phyloP scores from a whole-genome alignment of 2,888 invertebrate species.

The Acrocyrtus sp. region DNA sequence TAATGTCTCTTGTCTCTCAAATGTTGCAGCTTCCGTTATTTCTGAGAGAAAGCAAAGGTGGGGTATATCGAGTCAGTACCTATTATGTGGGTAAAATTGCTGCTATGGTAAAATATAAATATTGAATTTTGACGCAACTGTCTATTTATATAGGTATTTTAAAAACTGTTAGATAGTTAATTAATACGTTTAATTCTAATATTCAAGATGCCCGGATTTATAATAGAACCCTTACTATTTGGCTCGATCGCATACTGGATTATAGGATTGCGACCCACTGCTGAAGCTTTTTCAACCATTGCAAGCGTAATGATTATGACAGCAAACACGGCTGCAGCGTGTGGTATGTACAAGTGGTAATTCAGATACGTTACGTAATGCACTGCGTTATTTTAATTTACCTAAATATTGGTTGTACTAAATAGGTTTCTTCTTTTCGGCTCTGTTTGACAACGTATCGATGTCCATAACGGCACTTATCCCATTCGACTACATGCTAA shows the following conservation, averaged over 20 bases:
- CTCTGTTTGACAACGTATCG: constrained; percentile 82
- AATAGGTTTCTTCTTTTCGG: constrained; percentile 85
- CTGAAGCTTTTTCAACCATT: constrained; percentile 78
- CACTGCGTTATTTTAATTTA: background rate
- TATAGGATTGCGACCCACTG: constrained; percentile 77
- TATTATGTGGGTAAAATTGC: constrained; percentile 85
- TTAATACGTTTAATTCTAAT: too few species aligned
- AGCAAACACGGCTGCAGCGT: constrained; percentile 87
- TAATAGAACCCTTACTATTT: constrained; percentile 85
- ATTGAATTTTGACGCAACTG: background rate
- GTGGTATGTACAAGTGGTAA: constrained; percentile 72
- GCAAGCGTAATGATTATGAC: constrained; percentile 78
- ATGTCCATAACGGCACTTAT: constrained; percentile 85
- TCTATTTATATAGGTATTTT: background rate
- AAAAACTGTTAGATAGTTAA: too few species aligned
- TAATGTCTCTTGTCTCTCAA: background rate
- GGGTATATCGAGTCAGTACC: constrained; percentile 80
- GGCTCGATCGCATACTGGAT: constrained; percentile 87
- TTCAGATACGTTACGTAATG: background rate
- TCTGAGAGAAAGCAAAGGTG: constrained; percentile 82
- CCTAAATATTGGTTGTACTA: constrained; percentile 29
- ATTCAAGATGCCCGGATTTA: constrained; percentile 82
- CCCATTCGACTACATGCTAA: constrained; percentile 85
- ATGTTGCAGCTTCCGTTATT: constrained; percentile 77
- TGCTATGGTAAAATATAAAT: constrained; percentile 82